Base-by-base conservation (phyloP, 2,888 invertebrate genomes). In the Netelia melanura region DNA sequence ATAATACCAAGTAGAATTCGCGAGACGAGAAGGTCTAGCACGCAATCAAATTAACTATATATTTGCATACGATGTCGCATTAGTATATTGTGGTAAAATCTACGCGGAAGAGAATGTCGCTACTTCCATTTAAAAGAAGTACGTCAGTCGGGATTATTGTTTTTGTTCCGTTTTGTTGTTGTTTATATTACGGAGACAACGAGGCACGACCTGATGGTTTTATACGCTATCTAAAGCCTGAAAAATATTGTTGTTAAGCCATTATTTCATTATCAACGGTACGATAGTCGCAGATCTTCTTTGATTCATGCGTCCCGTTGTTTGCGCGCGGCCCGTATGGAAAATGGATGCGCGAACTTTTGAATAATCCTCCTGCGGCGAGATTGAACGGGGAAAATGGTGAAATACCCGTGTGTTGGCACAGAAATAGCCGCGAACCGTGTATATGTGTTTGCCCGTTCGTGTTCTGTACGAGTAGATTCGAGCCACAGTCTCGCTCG, bases 331-430 rank as follows among this genome's bases (percentile, higher is more conserved):
- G 25, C 54, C 43, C 11, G 71, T 21, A 25, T 43, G 58, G 64
- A 23, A 71, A 76, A 84, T 84, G 38, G 62, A 80, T 84, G 84
- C 84, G 75, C 80, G 80, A 84, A 80, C 84, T 80, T 84, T 80
- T 71, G 80, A 76, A 76, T 84, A 80, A 84, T 70, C 76, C 65
- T 65, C 65, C 65, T 65, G 72, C 52, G 77, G 76, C 71, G 71
- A 84, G 80, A 84, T 80, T 84, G 76, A 81, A 80, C 80, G 76
- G 65, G 38, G 72, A 80, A 80, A 76, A 76, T 65, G 80, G 61
- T 61, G 80, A 62, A 65, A 56, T 44, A 80, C 65, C 54, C 54
- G 65, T 54, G 80, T 76, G 52, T 56, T 44, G 30, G 71, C n/a
- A 48, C 25, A 62, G 56, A 79, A 75, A 75, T 75, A 56, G 62